Evolutionary conservation across 1,140 invertebrate species (phyloP).

Genomic region (Contarinia nasturtii): DNA sequence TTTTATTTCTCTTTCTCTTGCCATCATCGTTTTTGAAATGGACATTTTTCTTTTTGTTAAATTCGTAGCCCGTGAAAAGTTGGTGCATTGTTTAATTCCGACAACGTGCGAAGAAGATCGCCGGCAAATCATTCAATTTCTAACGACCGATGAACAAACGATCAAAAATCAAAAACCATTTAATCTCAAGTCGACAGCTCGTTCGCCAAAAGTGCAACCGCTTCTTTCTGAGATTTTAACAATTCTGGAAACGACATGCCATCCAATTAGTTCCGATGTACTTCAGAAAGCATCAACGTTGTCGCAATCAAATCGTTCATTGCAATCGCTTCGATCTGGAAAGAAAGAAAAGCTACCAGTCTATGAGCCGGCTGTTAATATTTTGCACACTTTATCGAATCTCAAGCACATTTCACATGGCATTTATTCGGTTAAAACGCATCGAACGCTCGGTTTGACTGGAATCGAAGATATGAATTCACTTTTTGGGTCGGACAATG

Average conservation of each 20-base stretch:
- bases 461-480: conserved; percentile 2
- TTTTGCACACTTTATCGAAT: conserved; percentile 32
- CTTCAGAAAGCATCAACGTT: conserved; percentile 15
- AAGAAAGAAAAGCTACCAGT: conserved; percentile 27
- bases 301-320: conserved; percentile 15
- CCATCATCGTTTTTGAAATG: not conserved
- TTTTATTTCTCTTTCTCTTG: not conserved
- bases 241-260: conserved; percentile 37
- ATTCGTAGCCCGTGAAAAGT: conserved; percentile 16
- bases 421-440: conserved; percentile 24
- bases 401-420: conserved; percentile 32
- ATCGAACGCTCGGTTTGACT: conserved; percentile 13
- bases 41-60: conserved; percentile 1
- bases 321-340: conserved; percentile 14
- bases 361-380: conserved; percentile 32
- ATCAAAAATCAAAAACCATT: conserved; percentile 23
- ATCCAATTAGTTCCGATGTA: conserved; percentile 20
- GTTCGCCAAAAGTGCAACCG: conserved; percentile 29
- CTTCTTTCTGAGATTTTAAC: conserved; percentile 45
- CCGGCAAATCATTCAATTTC: conserved; percentile 13
- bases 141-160: not conserved
- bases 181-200: conserved; percentile 7
- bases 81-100: conserved; percentile 27
- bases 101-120: conserved; percentile 19
- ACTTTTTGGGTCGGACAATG: not conserved